Base-by-base conservation (phyloP, 1,140 invertebrate species). In the Cotesia glomerata region DNA sequence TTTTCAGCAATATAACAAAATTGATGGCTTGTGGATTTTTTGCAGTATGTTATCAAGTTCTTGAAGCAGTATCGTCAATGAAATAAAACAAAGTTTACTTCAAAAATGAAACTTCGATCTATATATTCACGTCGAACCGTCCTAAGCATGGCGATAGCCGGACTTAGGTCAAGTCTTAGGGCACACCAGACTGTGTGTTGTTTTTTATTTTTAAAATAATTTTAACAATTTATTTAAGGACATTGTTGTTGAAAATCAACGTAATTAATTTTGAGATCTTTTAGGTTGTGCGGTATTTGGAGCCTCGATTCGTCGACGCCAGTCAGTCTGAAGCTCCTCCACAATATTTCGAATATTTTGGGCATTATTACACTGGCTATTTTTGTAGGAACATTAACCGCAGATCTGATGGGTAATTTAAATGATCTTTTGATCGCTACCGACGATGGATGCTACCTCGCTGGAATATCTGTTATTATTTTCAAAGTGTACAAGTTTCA, bases 371-470 rank as follows among this genome's bases (percentile, higher is more conserved):
- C 52, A 3, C 18, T 71, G 4, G 13, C 63, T 7, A 65, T 66
- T 58, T 72, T 72, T 36, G 58, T 72, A 5, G 51, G n/a, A 45
- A 72, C 70, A 1, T 54, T 72, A 11, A 14, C 16, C 4, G 49
- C 16, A n/a, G 62, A 72, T 65, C 36, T 72, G 4, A n/a, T 72
- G 0, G 3, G n/a, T 3, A 72, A 72, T 39, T 66, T 16, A 5
- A 7, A 65, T n/a, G 16, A 72, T 58, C 11, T 72, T 5, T 13
- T 66, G 3, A 59, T 72, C 16, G 54, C 56, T 8, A 72, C 70
- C 2, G 70, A 72, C 49, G 63, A 72, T 59, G 70, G 62, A 58
- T 72, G 70, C 34, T 72, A 58, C 45, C 26, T 72, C 0, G 70
- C 70, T 66, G 70, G 70, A 66, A 65, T 72, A 36, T 58, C 35